Evolutionary conservation across 1,140 invertebrate genomes (phyloP), one percentile per base, ranked within the genome.

Genomic region (Pantala flavescens): DNA sequence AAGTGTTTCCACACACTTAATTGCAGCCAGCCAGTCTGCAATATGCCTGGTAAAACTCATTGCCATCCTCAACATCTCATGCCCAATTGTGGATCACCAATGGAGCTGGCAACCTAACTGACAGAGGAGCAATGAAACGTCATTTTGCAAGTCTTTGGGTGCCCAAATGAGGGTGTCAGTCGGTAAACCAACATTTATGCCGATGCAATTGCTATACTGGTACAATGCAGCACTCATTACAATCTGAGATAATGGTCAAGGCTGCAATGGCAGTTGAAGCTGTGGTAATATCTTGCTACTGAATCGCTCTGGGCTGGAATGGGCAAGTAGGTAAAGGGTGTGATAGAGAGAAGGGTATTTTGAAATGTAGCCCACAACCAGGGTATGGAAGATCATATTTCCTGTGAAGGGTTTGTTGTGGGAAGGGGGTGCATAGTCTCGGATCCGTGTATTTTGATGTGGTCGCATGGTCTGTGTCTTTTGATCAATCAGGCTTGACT

Each of bases 401-500:
- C 49, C 49, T 63, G 49, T 63, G 49, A 14, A 36, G 28, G 28
- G 28, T 36, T 36, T 9, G 9, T 36, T 36, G 28, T 36, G 28
- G 28, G 49, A 63, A 63, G 49, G 49, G 49, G 49, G 49, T 63
- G 16, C 14, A 63, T 63, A 63, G 49, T 63, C 49, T 63, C 49
- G 49, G 49, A 63, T 63, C 28, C 49, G 49, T 63, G 49, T 63
- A 63, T 36, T 63, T 63, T 63, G 49, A 63, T 63, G 49, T 63
- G 49, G 49, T 63, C 49, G 49, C 49, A 63, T 63, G 49, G 49
- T 63, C 49, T 63, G 49, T 63, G 49, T 63, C 49, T 63, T 19
- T 63, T 63, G 49, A 63, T 63, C 49, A 63, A 63, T 63, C 49
- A 63, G 49, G 49, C 49, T 63, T 63, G 49, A 63, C 49, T 63